Base-by-base conservation (phyloP, 2,888 invertebrate genomes). In the Augochlorella aurata region DNA sequence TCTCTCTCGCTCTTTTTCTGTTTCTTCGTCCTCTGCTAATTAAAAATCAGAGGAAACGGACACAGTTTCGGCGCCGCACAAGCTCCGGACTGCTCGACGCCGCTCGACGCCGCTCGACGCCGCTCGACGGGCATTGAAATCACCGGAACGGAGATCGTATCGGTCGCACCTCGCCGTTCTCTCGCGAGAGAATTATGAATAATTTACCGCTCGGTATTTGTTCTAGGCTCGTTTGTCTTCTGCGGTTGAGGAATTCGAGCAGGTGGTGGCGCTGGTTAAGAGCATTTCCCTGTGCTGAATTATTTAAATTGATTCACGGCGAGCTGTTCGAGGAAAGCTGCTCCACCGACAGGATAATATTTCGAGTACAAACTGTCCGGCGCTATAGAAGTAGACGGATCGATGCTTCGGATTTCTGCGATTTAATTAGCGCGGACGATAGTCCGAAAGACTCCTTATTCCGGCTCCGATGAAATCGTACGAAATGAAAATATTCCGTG, bases 161-260 rank as follows among this genome's bases (percentile, higher is more conserved):
- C 63, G n/a, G 29, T 18, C 18, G 16, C 9, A 9, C 63, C 0
- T 18, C 54, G 21, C 29, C 38, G 63, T 63, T 63, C 38, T 38
- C 29, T 18, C 38, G 63, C 38, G 38, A 29, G 63, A 63, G 18
- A 63, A 63, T 29, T 29, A 18, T 63, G 63, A 63, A 63, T 38
- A 63, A 38, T 63, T 63, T 63, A 63, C 18, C 18, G n/a, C 18
- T 18, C 10, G 63, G 16, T 61, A 61, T 21, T 47, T 71, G 45
- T 52, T 21, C 45, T 16, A 50, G 52, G 21, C 9, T n/a, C 44
- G 74, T 45, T 58, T 77, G 74, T 77, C 74, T 67, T n/a, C 54
- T 58, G 54, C 54, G 54, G 54, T 58, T 21, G 54, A 58, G 29
- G 61, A 61, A 29, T 61, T 29, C 24, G 24, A 21, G 38, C 38